Evolutionary conservation across 2,113 vertebrate genomes (phyloP).

Genomic region (Charina bottae): DNA sequence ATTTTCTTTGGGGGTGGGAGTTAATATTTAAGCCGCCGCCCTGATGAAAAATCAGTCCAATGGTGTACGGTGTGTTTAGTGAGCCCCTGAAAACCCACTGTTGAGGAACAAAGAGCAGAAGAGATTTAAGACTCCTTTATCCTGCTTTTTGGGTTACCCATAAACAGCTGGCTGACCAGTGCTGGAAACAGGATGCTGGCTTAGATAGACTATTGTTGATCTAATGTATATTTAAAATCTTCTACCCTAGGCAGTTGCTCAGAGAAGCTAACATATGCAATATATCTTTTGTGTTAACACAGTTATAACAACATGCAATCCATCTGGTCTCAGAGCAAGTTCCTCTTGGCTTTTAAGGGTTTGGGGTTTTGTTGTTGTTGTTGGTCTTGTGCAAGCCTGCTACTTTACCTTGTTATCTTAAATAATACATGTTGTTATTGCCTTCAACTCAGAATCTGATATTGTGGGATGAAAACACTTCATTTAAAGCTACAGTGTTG

Average conservation of each 20-base stretch:
- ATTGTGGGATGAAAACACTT: constrained; percentile 3
- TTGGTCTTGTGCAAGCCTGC: not conserved
- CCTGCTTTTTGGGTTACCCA: not conserved
- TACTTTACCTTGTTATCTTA: not conserved
- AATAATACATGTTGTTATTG: not conserved
- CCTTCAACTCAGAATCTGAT: not conserved
- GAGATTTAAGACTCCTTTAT: not conserved
- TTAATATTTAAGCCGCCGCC: not conserved
- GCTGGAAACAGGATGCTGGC: not conserved
- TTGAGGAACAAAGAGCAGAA: not conserved
- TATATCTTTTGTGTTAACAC: not conserved
- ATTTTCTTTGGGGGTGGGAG: not conserved
- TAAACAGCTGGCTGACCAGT: not conserved
- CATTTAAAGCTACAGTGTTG: not conserved
- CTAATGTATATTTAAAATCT: not conserved
- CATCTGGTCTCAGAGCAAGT: not conserved
- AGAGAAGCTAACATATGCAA: not conserved
- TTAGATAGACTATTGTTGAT: not conserved
- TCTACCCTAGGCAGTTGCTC: not conserved
- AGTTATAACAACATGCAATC: not conserved
- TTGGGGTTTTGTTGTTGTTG: not conserved
- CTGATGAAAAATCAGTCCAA: too few relatives aligned
- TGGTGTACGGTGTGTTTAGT: not conserved
- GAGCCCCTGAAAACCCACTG: not conserved
- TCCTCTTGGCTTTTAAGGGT: not conserved